Percentiles rank a stretch among this genome's conserved stretches.
phyloP scores from a whole-genome alignment of 2,888 invertebrate genomes.

The Ichneumon xanthorius region DNA sequence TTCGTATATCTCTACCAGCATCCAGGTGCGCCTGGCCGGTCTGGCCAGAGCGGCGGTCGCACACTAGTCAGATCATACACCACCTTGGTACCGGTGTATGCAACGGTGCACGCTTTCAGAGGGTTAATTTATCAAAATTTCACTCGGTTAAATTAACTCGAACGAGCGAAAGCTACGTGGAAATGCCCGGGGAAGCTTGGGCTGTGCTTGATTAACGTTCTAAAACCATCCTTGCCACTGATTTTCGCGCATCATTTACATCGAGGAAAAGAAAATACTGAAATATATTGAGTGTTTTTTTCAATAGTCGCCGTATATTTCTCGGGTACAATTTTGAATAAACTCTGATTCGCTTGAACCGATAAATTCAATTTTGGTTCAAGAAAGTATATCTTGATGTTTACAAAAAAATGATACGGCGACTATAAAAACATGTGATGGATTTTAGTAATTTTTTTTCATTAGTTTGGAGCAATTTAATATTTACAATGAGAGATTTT shows the following conservation, averaged over 20 bases:
- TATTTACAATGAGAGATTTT: neutral
- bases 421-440: neutral
- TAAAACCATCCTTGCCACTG: neutral
- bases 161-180: neutral
- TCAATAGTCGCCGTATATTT: neutral
- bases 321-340: neutral
- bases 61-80: too few species aligned
- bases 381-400: neutral
- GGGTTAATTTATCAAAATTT: neutral
- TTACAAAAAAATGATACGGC: neutral
- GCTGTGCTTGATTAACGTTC: neutral
- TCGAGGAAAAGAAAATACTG: neutral
- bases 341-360: too few species aligned
- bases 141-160: neutral
- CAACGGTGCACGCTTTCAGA: neutral
- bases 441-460: neutral
- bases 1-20: neutral
- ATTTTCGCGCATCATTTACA: neutral
- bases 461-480: too few species aligned
- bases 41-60: too few species aligned
- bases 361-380: neutral
- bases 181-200: neutral
- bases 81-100: neutral
- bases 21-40: too few species aligned
- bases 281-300: neutral